Base-by-base conservation (phyloP, 2,113 vertebrate genomes). In the Semicossyphus pulcher region DNA sequence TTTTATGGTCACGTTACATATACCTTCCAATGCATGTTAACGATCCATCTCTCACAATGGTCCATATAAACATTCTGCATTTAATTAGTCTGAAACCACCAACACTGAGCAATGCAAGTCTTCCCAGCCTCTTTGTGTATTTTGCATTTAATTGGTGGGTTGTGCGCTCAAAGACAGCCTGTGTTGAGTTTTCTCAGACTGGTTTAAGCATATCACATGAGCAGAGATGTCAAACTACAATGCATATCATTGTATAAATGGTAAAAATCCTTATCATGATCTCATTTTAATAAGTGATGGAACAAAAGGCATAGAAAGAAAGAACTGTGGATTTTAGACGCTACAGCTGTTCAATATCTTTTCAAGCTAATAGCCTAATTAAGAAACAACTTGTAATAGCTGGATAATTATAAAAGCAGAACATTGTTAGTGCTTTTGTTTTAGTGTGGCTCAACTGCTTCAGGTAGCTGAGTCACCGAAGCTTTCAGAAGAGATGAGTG, bases 281-380 rank as follows among this genome's bases (percentile, higher is more conserved):
- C 39, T 74, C 41, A 67, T 78, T 74, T 54, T 42, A 54, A 81
- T 59, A 57, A 44, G 21, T 34, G 21, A 45, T 45, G 59, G 41
- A 41, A 77, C 49, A 28, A 67, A 64, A 12, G 36, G n/a, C 6
- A 36, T 18, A 37, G 8, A 52, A 59, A 73, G 45, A n/a, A 71
- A 23, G 18, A 3, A 20, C 12, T 21, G 31, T 23, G 11, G 42
- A 54, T 4, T 71, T 84, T 53, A 66, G 39, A 80, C 64, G 34
- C 4, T 71, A 54, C 59, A 37, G 51, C 63, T 48, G 60, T 76
- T 80, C 60, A 63, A 82, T 83, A 79, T 80, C 63, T 58, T 77
- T n/a, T n/a, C 59, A 61, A 72, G 52, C 72, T 31, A 74, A 77
- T 49, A 71, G 41, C 41, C 20, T 80, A 78, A 88, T 83, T 72